These are phyloP conservation scores for Priocnemis perturbator DNA, from an alignment of 2,888 invertebrate species.

Conservation along the genomic window DNA sequence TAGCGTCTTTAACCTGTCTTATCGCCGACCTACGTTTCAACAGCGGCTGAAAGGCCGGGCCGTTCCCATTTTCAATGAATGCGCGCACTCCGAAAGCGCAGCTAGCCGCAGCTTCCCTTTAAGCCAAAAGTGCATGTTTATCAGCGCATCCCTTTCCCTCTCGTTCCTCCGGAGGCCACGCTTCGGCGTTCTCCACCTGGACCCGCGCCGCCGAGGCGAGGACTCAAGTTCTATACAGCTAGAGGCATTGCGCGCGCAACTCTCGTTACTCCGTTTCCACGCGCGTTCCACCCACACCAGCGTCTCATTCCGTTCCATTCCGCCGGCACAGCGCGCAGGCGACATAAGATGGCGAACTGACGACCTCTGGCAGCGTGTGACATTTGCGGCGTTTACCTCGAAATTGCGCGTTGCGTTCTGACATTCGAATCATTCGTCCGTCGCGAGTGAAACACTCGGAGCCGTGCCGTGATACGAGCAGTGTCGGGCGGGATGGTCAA, in stretches of 20 bases:
- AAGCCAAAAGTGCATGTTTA: slow-evolving; percentile 4
- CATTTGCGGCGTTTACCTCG: too few species aligned
- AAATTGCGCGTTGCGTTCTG: too few species aligned
- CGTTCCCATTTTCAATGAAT: too few species aligned
- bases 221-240: background rate
- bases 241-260: slow-evolving; percentile 3
- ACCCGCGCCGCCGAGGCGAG: too few species aligned
- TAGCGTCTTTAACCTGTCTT: too few species aligned
- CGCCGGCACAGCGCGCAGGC: background rate
- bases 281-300: slow-evolving; percentile 1
- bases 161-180: background rate
- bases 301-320: slow-evolving; percentile 10
- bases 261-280: slow-evolving; percentile 6
- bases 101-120: background rate
- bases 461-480: too few species aligned
- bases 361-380: too few species aligned
- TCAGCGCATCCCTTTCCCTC: slow-evolving; percentile 2
- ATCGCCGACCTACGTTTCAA: too few species aligned
- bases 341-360: slow-evolving; percentile 11
- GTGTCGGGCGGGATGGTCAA: too few species aligned
- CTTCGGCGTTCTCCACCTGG: background rate
- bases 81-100: background rate
- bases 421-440: too few species aligned
- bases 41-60: too few species aligned
- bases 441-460: too few species aligned